Evolutionary conservation across 1,140 invertebrate species (phyloP).

Genomic region (Ruditapes philippinarum): DNA sequence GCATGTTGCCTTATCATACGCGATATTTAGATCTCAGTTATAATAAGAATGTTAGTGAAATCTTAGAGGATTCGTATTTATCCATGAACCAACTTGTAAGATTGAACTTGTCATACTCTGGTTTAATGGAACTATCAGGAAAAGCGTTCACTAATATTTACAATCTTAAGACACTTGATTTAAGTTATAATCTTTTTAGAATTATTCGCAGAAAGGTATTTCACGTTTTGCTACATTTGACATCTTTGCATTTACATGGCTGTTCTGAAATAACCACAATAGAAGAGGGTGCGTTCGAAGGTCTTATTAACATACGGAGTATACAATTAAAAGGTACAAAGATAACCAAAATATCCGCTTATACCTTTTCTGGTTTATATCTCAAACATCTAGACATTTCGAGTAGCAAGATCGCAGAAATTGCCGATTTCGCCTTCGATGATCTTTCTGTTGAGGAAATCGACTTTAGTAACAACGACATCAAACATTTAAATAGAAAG

Average conservation of each 20-base stretch:
- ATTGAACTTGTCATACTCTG: neutral
- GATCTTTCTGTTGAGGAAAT: neutral
- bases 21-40: neutral
- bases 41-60: too few species aligned
- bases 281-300: slow-evolving; percentile 33
- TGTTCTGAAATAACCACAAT: slow-evolving; percentile 5
- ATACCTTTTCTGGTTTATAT: slow-evolving; percentile 46
- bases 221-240: slow-evolving; percentile 14
- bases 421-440: neutral
- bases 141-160: neutral
- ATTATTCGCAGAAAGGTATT: slow-evolving; percentile 1
- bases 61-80: neutral
- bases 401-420: neutral
- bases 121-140: neutral
- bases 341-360: neutral
- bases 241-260: slow-evolving; percentile 25
- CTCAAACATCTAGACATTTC: neutral
- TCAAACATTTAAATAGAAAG: neutral
- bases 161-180: slow-evolving; percentile 45
- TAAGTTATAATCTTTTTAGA: slow-evolving; percentile 49
- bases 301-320: neutral
- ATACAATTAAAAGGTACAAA: neutral
- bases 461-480: neutral
- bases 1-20: neutral
- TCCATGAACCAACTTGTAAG: neutral